phyloP scores from a whole-genome alignment of 2,797 vertebrate genomes.

The Spatula clypeata region DNA sequence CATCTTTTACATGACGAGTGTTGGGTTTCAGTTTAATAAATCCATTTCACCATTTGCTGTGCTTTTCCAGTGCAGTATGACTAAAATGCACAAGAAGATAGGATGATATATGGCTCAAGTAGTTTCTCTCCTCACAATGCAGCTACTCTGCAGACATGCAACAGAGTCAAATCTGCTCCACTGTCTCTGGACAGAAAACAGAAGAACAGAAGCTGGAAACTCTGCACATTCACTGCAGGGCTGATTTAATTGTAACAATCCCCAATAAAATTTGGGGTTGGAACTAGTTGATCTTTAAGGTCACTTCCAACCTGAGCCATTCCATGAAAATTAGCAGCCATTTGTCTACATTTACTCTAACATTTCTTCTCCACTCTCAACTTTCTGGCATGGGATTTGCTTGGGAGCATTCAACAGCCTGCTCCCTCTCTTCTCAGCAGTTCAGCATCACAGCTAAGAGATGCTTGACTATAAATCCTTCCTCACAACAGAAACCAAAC shows the following conservation, averaged over 20 bases:
- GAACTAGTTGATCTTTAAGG: no score
- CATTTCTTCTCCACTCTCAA: not conserved
- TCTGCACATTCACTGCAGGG: not conserved
- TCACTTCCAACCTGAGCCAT: no score
- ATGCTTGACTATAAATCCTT: not conserved
- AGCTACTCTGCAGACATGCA: not conserved
- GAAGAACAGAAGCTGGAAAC: not conserved
- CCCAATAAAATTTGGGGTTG: not conserved
- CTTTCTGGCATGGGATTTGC: accelerated
- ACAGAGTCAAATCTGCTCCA: not conserved
- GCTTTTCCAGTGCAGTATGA: not conserved
- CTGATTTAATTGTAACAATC: not conserved
- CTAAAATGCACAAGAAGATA: not conserved
- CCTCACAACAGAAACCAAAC: not conserved
- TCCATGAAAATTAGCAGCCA: not conserved
- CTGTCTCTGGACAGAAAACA: not conserved
- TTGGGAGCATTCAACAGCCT: not conserved
- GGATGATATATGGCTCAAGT: not conserved
- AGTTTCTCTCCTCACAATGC: not conserved
- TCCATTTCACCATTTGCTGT: not conserved
- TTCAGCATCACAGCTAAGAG: not conserved
- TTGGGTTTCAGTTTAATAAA: not conserved
- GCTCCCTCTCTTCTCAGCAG: not conserved
- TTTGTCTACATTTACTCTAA: not conserved
- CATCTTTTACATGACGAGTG: not conserved